Conservation (phyloP, 2,113 vertebrate species). For the Clarias batrachus region DNA sequence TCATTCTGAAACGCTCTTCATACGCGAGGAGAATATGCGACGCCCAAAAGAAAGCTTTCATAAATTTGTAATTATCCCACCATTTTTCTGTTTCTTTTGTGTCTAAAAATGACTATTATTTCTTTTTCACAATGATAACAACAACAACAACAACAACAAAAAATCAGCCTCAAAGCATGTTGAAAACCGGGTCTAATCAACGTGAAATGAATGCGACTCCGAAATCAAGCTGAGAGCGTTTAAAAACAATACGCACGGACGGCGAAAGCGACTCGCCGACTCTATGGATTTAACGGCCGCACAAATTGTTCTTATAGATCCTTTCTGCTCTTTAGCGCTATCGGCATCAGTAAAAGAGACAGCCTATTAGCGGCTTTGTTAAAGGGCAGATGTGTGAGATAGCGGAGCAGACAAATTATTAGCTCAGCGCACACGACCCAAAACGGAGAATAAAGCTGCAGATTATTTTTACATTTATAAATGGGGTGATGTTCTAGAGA, state of each 20-base stretch:
- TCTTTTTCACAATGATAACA: neutral
- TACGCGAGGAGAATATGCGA: neutral
- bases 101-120: neutral
- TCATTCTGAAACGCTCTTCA: neutral
- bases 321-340: slow-evolving; percentile 26
- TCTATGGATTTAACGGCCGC: slow-evolving; percentile 42
- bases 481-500: neutral
- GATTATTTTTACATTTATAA: neutral
- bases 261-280: slow-evolving; percentile 27
- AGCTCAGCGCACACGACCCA: neutral
- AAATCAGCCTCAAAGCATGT: neutral
- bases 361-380: slow-evolving; percentile 33
- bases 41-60: neutral
- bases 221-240: neutral
- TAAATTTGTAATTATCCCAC: neutral
- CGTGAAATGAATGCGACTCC: slow-evolving; percentile 22
- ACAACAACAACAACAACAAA: neutral
- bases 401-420: neutral
- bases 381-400: slow-evolving; percentile 21
- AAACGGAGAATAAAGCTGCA: neutral
- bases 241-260: slow-evolving; percentile 26
- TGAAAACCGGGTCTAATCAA: slow-evolving; percentile 2
- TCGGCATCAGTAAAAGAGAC: slow-evolving; percentile 7
- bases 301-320: slow-evolving; percentile 52
- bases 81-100: neutral